Conservation (phyloP, 2,888 invertebrate species). For the Caenorhabditis sp. region DNA sequence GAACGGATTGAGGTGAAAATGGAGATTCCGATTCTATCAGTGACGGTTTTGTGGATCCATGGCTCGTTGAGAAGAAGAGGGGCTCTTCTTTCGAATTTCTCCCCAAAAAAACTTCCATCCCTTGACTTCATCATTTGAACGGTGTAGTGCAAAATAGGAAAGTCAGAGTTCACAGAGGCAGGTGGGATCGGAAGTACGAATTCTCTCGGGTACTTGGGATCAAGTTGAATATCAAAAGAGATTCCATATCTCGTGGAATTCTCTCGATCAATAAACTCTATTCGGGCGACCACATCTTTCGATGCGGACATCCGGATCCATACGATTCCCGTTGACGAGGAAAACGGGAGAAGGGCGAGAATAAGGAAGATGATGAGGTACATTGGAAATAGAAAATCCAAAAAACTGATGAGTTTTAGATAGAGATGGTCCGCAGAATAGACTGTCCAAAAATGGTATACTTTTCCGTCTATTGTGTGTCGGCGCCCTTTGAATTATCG, state of each 20-base stretch:
- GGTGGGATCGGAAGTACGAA: slow-evolving; percentile 41
- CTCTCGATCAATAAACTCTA: slow-evolving; percentile 25
- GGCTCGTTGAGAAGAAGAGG: slow-evolving; percentile 13
- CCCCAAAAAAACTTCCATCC: neutral
- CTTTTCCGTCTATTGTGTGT: too few relatives aligned
- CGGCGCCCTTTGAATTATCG: too few relatives aligned
- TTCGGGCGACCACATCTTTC: neutral
- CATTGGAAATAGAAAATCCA: neutral
- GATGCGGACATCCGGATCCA: slow-evolving; percentile 36
- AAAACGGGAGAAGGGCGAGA: neutral
- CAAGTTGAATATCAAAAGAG: slow-evolving; percentile 26
- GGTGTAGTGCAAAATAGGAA: slow-evolving; percentile 30
- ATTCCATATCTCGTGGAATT: slow-evolving; percentile 46
- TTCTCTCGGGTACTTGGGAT: neutral
- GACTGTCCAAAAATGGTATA: neutral
- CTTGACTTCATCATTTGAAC: slow-evolving; percentile 12
- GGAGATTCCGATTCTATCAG: neutral
- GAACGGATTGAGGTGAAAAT: slow-evolving; percentile 28
- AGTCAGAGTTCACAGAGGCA: neutral
- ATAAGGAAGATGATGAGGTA: neutral
- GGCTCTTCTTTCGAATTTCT: neutral
- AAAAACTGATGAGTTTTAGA: neutral
- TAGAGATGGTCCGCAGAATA: neutral
- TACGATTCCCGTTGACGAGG: slow-evolving; percentile 29
- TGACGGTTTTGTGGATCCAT: slow-evolving; percentile 29